phyloP scores from a whole-genome alignment of 2,113 vertebrate species.

The Oenanthe melanoleuca region DNA sequence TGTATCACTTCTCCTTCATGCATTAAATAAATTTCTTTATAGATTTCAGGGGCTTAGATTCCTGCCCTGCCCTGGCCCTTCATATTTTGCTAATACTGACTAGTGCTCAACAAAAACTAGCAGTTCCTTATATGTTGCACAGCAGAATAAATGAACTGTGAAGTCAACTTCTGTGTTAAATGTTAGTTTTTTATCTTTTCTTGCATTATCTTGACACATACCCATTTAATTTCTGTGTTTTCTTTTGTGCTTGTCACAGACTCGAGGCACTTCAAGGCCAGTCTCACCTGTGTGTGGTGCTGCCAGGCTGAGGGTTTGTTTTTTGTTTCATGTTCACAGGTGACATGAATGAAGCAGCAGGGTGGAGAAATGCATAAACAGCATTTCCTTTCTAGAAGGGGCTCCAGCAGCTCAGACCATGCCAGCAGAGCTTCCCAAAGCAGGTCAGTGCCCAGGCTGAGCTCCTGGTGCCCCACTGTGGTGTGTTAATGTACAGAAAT shows the following conservation, averaged over 20 bases:
- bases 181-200: neutral
- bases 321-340: neutral
- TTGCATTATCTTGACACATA: neutral
- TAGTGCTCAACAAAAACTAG: neutral
- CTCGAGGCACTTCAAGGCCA: neutral
- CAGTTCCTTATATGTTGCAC: neutral
- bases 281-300: rapidly evolving
- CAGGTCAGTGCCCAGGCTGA: neutral
- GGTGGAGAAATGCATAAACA: neutral
- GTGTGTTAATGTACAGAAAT: neutral
- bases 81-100: neutral
- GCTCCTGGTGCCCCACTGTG: rapidly evolving
- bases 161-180: neutral
- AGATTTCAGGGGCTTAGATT: neutral
- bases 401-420: neutral
- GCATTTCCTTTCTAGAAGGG: neutral
- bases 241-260: neutral
- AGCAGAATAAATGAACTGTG: neutral
- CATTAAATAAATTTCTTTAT: neutral
- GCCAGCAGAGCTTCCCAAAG: neutral
- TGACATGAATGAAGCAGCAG: neutral
- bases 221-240: neutral
- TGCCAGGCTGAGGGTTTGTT: neutral
- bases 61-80: rapidly evolving
- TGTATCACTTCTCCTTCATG: neutral